Conservation (phyloP, 2,888 invertebrate species). For the Callyntrura guangdongensis region DNA sequence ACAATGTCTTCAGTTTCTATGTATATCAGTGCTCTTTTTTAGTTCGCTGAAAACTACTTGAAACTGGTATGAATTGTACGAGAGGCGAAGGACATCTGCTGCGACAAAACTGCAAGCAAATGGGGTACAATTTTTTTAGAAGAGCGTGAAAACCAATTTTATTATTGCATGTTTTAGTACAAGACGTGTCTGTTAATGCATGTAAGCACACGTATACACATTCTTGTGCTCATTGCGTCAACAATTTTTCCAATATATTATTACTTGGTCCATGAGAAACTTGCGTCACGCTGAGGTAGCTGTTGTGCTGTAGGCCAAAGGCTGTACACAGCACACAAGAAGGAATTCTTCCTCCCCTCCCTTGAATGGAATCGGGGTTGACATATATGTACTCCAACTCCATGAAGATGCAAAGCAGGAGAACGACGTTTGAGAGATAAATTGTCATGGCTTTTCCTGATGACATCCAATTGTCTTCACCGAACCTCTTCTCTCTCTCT, state of each 20-base stretch:
- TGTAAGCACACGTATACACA: too few species aligned
- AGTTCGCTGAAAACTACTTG: too few species aligned
- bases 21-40: not conserved
- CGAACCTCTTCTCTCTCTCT: slow-evolving; percentile 46
- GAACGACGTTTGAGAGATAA: slow-evolving; percentile 66
- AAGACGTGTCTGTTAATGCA: too few species aligned
- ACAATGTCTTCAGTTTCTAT: not conserved
- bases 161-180: too few species aligned
- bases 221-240: too few species aligned
- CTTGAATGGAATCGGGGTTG: slow-evolving; percentile 58
- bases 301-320: not conserved
- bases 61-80: too few species aligned
- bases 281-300: not conserved
- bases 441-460: slow-evolving; percentile 67
- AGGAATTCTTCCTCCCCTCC: not conserved
- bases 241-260: not conserved
- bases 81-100: too few species aligned
- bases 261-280: not conserved
- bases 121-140: too few species aligned
- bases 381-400: slow-evolving; percentile 55
- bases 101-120: too few species aligned
- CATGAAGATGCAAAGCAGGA: slow-evolving; percentile 41
- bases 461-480: slow-evolving; percentile 73
- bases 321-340: not conserved
- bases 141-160: too few species aligned